phyloP scores from a whole-genome alignment of 2,888 invertebrate genomes.

The Pardosa pseudoannulata region DNA sequence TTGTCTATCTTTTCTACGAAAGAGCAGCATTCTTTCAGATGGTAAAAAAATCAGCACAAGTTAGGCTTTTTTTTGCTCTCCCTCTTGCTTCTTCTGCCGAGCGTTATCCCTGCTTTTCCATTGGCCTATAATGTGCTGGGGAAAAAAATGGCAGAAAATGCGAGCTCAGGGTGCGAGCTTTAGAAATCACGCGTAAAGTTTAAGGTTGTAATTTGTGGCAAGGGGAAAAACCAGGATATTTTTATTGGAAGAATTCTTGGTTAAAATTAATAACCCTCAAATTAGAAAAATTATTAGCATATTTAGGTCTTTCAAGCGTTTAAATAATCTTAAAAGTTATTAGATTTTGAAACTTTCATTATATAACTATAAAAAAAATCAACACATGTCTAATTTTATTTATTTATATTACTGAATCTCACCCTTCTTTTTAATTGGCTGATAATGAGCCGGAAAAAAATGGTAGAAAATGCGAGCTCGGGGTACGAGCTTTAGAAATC shows the following conservation, averaged over 20 bases:
- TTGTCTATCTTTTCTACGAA: constrained; percentile 49
- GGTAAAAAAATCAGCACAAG: constrained; percentile 14
- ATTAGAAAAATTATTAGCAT: too few relatives aligned
- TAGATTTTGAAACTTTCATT: too few relatives aligned
- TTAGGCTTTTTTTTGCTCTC: not conserved
- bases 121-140: constrained; percentile 8
- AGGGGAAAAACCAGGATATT: too few relatives aligned
- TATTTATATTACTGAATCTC: not conserved
- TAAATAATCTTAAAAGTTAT: too few relatives aligned
- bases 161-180: not conserved
- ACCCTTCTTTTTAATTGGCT: constrained; percentile 34
- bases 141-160: not conserved
- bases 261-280: too few relatives aligned
- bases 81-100: not conserved
- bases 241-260: too few relatives aligned
- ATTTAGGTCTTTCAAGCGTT: too few relatives aligned
- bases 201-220: not conserved
- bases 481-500: not conserved
- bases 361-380: too few relatives aligned
- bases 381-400: not conserved
- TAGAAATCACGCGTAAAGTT: not conserved
- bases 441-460: not conserved
- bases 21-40: constrained; percentile 24
- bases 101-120: constrained; percentile 29
- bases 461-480: not conserved